Base-by-base conservation (phyloP, 2,113 vertebrate genomes). In the Manacus vitellinus region DNA sequence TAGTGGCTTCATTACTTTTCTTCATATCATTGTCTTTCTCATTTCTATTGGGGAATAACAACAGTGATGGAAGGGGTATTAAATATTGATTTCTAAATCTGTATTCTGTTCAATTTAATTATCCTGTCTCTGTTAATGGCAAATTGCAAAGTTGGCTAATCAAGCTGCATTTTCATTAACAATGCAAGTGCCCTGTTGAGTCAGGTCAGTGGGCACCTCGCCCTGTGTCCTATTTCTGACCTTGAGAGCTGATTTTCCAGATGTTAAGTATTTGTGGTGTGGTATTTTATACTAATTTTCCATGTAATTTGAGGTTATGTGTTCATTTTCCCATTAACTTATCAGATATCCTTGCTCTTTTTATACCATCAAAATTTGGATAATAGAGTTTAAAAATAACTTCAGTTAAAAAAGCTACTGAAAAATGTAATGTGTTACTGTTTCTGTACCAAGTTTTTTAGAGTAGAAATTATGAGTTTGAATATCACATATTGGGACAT, bases 21-120 rank as follows among this genome's bases (percentile, higher is more conserved):
- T 78, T 81, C 58, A 28, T 78, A 47, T 44, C 10, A 5, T 70
- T 87, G 76, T 82, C 44, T 76, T 78, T 68, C 25, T 85, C 25
- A 3, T 87, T 94, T 82, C 6, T 70, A 6, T 43, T 92, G 54
- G 46, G 21, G 17, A 79, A 70, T 90, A 94, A 88, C 59, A 85
- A 71, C 39, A 68, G 31, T 87, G 71, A 85, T 79, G 35, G 68
- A 92, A 85, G 44, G 13, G 75, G 67, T 88, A 94, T 94, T 95
- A 96, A 89, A 37, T 94, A 96, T 90, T 88, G 92, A 96, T 96
- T 92, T 94, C 62, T 88, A 44, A 79, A 55, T 94, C 49, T 85
- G 28, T 93, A 28, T 95, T 93, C 58, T 52, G 31, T 80, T 90
- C n/a, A 63, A 0, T 80, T 91, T 61, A 93, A 68, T 92, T 90